Conservation (phyloP, 2,113 vertebrate species). For the Ophiodon elongatus region DNA sequence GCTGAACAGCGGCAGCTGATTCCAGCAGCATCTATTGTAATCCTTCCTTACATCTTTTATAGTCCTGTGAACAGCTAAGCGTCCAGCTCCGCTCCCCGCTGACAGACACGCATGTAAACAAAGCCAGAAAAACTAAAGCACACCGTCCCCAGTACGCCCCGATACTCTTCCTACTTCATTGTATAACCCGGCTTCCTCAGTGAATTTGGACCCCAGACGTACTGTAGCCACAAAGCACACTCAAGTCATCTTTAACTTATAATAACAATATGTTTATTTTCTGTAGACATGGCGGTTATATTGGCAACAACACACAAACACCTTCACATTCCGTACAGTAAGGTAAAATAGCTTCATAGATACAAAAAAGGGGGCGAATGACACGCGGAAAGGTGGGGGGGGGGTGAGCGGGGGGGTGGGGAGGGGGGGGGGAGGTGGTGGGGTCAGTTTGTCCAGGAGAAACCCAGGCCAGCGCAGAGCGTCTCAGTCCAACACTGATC, state of each 20-base stretch:
- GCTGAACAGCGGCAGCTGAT: slow-evolving; percentile 39
- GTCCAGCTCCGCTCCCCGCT: slow-evolving; percentile 51
- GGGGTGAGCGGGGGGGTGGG: background rate
- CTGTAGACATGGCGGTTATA: slow-evolving; percentile 72
- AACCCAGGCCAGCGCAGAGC: slow-evolving; percentile 27
- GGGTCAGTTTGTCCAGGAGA: slow-evolving; percentile 28
- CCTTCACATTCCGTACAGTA: slow-evolving; percentile 75
- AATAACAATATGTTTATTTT: slow-evolving; percentile 72
- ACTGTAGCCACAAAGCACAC: slow-evolving; percentile 24
- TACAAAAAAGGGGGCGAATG: slow-evolving; percentile 30
- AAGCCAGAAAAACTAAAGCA: slow-evolving; percentile 52
- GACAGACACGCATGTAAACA: slow-evolving; percentile 59
- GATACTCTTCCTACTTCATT: slow-evolving; percentile 22
- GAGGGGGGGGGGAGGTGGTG: background rate
- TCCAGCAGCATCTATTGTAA: slow-evolving; percentile 62
- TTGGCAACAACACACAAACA: slow-evolving; percentile 82
- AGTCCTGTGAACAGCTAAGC: slow-evolving; percentile 22
- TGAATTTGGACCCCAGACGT: slow-evolving; percentile 6
- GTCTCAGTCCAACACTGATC: slow-evolving; percentile 92
- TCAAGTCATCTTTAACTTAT: slow-evolving; percentile 44
- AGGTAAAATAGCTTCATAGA: slow-evolving; percentile 72
- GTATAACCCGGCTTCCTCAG: slow-evolving; percentile 33
- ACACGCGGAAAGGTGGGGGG: slow-evolving; percentile 36
- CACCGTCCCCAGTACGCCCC: background rate
- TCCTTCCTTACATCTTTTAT: slow-evolving; percentile 52